Conservation (phyloP, 1,140 invertebrate genomes). For the Coelopa frigida region DNA sequence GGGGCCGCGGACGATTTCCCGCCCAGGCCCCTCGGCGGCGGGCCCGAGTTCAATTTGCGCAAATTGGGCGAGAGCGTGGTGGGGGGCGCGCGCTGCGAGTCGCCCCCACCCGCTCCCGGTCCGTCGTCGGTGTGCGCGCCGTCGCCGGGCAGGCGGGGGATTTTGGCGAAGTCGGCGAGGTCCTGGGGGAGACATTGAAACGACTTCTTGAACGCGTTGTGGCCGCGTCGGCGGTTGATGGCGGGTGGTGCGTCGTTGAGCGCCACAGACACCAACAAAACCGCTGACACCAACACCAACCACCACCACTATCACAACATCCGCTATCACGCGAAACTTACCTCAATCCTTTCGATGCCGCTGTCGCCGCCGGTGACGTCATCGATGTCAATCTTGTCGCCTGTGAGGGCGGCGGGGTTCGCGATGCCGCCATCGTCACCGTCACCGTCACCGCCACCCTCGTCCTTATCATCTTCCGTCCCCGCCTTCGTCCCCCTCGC, state of each 20-base stretch:
- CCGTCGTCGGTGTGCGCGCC: conserved; percentile 44
- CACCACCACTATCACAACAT: no score
- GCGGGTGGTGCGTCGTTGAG: no score
- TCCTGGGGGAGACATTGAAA: no score
- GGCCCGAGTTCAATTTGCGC: conserved; percentile 27
- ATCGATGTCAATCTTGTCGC: neutral
- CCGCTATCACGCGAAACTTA: no score
- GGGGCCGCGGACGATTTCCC: conserved; percentile 15
- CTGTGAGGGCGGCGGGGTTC: conserved; percentile 33
- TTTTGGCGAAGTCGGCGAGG: conserved; percentile 37
- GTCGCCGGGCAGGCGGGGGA: conserved; percentile 48
- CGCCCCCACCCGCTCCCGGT: conserved; percentile 2
- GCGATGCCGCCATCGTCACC: conserved; percentile 19
- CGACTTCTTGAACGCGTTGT: no score
- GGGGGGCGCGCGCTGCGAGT: conserved; percentile 31
- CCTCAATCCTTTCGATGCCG: conserved; percentile 6
- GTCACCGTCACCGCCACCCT: conserved; percentile 4
- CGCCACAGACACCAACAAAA: no score
- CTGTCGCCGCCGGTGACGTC: neutral
- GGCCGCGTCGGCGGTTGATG: no score
- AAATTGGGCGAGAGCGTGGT: conserved; percentile 37
- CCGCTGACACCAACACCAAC: no score
- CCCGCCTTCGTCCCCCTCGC: conserved; percentile 9
- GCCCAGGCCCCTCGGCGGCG: neutral
- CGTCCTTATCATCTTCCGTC: conserved; percentile 14